Conservation (phyloP, 2,888 invertebrate genomes). For the Hetaerina titia region DNA sequence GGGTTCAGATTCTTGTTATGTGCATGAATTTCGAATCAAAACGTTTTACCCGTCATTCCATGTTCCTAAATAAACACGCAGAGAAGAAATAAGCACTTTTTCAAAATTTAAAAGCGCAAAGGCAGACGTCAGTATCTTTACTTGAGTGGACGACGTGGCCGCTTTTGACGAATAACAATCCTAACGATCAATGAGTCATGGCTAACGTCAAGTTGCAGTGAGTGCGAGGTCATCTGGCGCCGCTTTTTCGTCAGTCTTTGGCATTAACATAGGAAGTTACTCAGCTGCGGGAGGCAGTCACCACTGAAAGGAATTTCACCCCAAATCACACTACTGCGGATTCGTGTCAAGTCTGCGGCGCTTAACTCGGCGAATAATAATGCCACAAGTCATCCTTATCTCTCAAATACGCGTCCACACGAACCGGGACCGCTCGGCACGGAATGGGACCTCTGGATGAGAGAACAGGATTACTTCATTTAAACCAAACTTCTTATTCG, state of each 20-base stretch:
- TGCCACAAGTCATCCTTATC: slow-evolving; percentile 10
- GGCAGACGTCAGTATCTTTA: too few relatives aligned
- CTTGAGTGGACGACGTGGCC: too few relatives aligned
- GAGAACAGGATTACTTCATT: neutral
- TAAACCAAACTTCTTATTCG: too few relatives aligned
- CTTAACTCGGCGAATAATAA: neutral
- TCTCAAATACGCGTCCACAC: neutral
- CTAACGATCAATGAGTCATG: too few relatives aligned
- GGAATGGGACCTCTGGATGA: neutral
- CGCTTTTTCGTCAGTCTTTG: neutral
- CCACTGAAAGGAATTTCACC: neutral
- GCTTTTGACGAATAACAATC: too few relatives aligned
- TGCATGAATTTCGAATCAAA: too few relatives aligned
- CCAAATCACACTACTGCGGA: neutral
- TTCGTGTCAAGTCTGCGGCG: neutral
- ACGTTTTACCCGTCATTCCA: too few relatives aligned
- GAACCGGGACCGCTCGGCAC: neutral
- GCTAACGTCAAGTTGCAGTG: neutral
- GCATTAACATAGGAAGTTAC: neutral
- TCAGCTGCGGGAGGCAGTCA: neutral
- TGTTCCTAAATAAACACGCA: too few relatives aligned
- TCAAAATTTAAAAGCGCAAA: too few relatives aligned
- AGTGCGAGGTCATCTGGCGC: neutral
- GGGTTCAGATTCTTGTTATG: too few relatives aligned
- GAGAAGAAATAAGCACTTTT: too few relatives aligned